Conservation (phyloP, 1,140 invertebrate genomes). For the Bradynema listronoti region DNA sequence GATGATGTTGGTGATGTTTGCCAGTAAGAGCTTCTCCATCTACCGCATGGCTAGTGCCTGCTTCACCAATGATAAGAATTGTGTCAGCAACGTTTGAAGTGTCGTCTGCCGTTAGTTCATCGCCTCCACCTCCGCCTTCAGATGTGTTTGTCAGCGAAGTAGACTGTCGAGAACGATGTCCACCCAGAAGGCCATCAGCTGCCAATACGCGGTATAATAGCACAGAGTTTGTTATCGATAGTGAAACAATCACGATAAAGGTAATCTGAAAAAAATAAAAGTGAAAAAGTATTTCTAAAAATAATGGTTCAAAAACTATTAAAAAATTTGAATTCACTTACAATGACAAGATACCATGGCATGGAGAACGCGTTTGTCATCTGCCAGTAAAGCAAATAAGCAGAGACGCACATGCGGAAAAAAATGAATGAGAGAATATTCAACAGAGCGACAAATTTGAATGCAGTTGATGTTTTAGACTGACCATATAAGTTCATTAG, state of each 20-base stretch:
- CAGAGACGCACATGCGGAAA: constrained; percentile 50
- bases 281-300: constrained; percentile 22
- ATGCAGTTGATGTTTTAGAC: constrained; percentile 46
- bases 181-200: constrained; percentile 54
- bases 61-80: too few relatives aligned
- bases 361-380: constrained; percentile 28
- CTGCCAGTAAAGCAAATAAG: constrained; percentile 49
- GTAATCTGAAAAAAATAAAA: constrained; percentile 35
- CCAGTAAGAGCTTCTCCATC: too few relatives aligned
- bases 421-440: constrained; percentile 52
- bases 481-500: constrained; percentile 52
- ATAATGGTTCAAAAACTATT: not conserved
- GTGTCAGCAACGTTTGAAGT: too few relatives aligned
- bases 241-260: constrained; percentile 32
- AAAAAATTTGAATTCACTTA: constrained; percentile 4
- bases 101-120: not conserved
- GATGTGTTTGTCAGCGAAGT: not conserved
- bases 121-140: not conserved
- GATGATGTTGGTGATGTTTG: too few relatives aligned
- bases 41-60: too few relatives aligned
- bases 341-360: constrained; percentile 10
- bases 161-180: not conserved
- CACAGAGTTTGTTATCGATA: constrained; percentile 49
- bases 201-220: constrained; percentile 53
- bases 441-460: constrained; percentile 50